These are phyloP conservation scores for Phrynosoma platyrhinos DNA, from an alignment of 2,113 vertebrate species.

Conservation along the genomic window DNA sequence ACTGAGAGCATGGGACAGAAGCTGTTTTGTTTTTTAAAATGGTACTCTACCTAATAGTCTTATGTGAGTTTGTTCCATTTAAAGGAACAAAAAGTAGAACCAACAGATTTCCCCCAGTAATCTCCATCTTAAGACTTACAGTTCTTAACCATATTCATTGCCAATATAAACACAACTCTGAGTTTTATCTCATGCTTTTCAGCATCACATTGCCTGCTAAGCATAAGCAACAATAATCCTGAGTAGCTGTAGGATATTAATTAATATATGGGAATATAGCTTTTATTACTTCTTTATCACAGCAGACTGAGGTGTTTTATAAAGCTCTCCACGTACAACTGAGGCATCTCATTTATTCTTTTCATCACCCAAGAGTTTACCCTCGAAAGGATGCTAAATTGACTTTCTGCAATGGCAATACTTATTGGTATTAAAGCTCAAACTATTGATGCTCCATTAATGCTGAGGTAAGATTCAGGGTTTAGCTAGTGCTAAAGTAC, in stretches of 20 bases:
- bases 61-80: background rate
- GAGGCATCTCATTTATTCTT: slow-evolving; percentile 34
- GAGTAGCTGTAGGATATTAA: background rate
- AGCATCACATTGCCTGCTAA: background rate
- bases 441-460: background rate
- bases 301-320: background rate
- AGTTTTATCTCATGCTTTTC: slow-evolving; percentile 6
- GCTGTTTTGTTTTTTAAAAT: background rate
- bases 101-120: background rate
- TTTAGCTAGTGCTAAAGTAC: slow-evolving; percentile 7
- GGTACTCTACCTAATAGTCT: background rate
- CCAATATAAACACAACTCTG: background rate
- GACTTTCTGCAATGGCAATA: slow-evolving; percentile 24
- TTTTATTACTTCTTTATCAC: slow-evolving; percentile 14
- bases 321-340: background rate
- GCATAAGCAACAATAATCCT: slow-evolving; percentile 17
- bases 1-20: background rate
- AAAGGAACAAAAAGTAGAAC: background rate
- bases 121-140: background rate
- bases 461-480: background rate
- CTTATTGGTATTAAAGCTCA: slow-evolving; percentile 26
- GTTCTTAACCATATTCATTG: background rate
- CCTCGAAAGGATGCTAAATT: slow-evolving; percentile 28
- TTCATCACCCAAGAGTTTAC: slow-evolving; percentile 42
- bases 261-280: background rate